Percentiles rank a stretch among this genome's conserved stretches.
Conservation (phyloP, 2,797 vertebrate species). For the Myotis planiceps region DNA sequence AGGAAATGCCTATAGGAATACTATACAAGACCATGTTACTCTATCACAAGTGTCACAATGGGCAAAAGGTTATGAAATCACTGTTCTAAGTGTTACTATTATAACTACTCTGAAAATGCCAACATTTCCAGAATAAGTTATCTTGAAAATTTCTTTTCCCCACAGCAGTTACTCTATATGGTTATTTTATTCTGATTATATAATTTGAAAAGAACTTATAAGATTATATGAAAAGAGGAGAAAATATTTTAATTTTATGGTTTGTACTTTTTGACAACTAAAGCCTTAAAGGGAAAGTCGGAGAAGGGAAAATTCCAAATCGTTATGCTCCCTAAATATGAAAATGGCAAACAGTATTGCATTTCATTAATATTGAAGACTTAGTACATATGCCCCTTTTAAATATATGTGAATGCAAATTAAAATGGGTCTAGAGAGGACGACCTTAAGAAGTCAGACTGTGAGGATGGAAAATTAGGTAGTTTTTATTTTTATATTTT, state of each 20-base stretch:
- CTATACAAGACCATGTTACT: neutral
- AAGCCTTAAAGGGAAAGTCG: conserved; percentile 9
- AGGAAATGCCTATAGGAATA: neutral
- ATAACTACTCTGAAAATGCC: conserved; percentile 8
- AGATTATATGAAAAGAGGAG: conserved; percentile 14
- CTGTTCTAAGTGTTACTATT: conserved; percentile 37
- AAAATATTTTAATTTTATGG: conserved; percentile 29
- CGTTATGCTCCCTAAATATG: neutral
- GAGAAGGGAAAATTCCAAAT: conserved; percentile 3
- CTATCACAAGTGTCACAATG: neutral
- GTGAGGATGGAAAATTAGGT: neutral
- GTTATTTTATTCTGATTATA: conserved; percentile 34
- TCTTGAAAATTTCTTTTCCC: neutral
- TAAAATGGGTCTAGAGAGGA: neutral
- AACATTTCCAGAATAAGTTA: conserved; percentile 30
- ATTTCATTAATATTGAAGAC: neutral
- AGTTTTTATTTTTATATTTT: neutral
- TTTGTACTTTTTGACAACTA: neutral
- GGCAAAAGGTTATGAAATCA: neutral
- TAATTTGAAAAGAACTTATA: conserved; percentile 50
- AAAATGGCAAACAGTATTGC: conserved; percentile 1
- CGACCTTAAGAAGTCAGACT: neutral
- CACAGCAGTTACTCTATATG: neutral
- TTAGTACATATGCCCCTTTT: neutral
- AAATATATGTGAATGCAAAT: neutral